Percentiles rank a stretch among this genome's conserved stretches.
phyloP scores from a whole-genome alignment of 2,797 vertebrate genomes.

The Ctenochaetus hawaiiensis region DNA sequence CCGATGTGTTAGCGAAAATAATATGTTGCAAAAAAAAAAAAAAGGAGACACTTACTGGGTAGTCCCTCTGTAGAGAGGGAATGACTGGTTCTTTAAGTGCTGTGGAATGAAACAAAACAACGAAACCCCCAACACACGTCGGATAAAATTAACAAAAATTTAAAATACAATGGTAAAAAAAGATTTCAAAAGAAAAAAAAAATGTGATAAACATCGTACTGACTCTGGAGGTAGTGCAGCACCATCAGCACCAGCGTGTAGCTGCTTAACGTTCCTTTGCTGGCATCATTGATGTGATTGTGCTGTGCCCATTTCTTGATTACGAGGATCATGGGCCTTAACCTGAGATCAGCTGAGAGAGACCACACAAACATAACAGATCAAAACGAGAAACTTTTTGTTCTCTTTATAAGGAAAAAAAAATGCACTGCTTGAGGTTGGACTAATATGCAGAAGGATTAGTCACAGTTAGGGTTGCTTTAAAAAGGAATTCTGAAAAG shows the following conservation, averaged over 20 bases:
- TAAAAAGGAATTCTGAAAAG: background rate
- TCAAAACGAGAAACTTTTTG: background rate
- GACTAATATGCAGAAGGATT: background rate
- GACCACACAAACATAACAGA: constrained; percentile 1
- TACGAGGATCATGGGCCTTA: constrained; percentile 93
- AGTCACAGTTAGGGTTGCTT: background rate
- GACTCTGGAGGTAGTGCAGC: constrained; percentile 98
- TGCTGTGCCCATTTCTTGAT: constrained; percentile 96
- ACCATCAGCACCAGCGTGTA: constrained; percentile 97
- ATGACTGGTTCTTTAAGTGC: constrained; percentile 93
- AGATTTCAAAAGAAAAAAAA: background rate
- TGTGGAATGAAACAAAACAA: constrained; percentile 63
- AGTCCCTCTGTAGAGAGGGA: constrained; percentile 94
- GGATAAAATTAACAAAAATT: constrained; percentile 11
- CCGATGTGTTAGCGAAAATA: background rate
- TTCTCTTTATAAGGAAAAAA: background rate
- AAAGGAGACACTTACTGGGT: constrained; percentile 90
- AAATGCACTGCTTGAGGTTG: background rate
- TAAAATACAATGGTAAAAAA: background rate
- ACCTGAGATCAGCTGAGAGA: constrained; percentile 91
- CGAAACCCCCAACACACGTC: constrained; percentile 1
- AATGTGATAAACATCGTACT: constrained; percentile 73
- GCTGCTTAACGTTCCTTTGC: constrained; percentile 97
- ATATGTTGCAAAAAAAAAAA: constrained; percentile 2
- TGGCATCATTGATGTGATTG: constrained; percentile 94